Evolutionary conservation across 2,888 invertebrate genomes (phyloP), one percentile per base, ranked within the genome.

Genomic region (Tholera decimalis): DNA sequence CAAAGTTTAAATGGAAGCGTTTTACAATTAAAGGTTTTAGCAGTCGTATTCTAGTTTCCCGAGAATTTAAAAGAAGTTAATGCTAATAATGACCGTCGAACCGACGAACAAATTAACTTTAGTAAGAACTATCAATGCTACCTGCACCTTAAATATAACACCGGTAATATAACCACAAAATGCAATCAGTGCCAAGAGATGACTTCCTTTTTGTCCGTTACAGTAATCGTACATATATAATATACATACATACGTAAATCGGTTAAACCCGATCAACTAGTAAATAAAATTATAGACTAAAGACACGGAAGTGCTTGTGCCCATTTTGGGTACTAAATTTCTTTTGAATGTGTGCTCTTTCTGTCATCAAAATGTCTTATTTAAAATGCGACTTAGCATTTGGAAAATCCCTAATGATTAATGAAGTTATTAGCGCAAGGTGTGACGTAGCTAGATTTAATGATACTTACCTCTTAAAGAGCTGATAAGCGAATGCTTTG

Each of bases 401-500:
- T 7, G 47, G 67, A 47, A 76, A 66, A 67, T 56, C 55, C 67
- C 28, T 46, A 37, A 44, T 22, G 20, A 44, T 44, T 46, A 56
- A 56, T 69, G 37, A 50, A 57, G 33, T 46, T n/a, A 57, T 49
- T 60, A 59, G 44, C 53, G 41, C 43, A 22, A 59, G 20, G 47
- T 20, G 28, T 73, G 68, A 75, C 68, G 72, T 63, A 39, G 33
- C 24, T 53, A 63, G 28, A 50, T 67, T 59, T 71, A 71, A 80
- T 72, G 50, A 75, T 51, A 72, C n/a, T n/a, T n/a, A n/a, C 47
- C 53, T 59, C 56, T 49, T 44, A 51, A 66, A 55, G 54, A 67
- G 47, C 66, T 69, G 72, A 80, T 83, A 78, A 79, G 59, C 64
- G 58, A 75, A 79, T 63, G 56, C 60, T 78, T n/a, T n/a, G n/a